Base-by-base conservation (phyloP, 2,113 vertebrate genomes). In the Macroglossus sobrinus region DNA sequence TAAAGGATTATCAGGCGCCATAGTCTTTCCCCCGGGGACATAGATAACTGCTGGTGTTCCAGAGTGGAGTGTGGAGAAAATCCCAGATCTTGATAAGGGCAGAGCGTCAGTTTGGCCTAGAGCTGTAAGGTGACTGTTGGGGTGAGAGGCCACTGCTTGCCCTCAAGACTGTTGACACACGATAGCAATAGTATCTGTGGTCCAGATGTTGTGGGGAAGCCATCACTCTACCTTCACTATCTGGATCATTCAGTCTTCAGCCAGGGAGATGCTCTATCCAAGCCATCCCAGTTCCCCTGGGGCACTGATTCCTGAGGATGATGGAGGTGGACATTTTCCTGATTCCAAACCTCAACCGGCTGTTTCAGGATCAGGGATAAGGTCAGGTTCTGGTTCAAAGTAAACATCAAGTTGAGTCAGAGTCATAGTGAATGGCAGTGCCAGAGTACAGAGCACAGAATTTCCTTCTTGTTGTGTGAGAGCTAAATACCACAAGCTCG, bases 331-430 rank as follows among this genome's bases (percentile, higher is more conserved):
- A 61, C 14, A 55, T 66, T 30, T 93, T 84, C 59, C 59, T 38
- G 71, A 79, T 26, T 18, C 30, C 2, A 55, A 84, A 55, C n/a
- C 10, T 69, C 45, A 47, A 19, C 21, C 6, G 57, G 8, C 47
- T 94, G 72, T 33, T 50, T 89, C 45, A 92, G 30, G 55, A 38
- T 79, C 22, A 92, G 55, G 14, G 21, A 82, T 47, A 45, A 69
- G 50, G 57, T 93, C 45, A 89, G 82, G 50, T 59, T 87, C 91
- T 87, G 15, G 28, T 84, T 87, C 61, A 87, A 91, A 95, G 63
- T 61, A 66, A 80, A 82, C 45, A 72, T 61, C 30, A 78, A 12
- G n/a, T 79, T 93, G 63, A 78, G 28, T 66, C 47, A 76, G 50
- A 59, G 53, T 76, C 30, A 76, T 28, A 30, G 26, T 74, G 81